Conservation (phyloP, 2,113 vertebrate genomes). For the Ciconia boyciana region DNA sequence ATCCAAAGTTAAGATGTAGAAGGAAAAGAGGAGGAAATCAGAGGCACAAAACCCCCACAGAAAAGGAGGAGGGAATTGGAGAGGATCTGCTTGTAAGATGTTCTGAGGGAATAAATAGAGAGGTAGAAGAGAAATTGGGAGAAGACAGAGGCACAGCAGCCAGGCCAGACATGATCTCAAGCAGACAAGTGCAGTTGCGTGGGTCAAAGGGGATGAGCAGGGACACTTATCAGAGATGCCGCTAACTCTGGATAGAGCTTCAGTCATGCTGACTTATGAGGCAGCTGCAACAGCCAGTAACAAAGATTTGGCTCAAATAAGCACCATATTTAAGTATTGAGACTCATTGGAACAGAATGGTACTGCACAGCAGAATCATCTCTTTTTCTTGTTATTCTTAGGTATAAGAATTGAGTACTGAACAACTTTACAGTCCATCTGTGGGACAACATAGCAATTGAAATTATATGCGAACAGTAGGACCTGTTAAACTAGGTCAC, state of each 20-base stretch:
- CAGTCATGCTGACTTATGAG: background rate
- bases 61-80: background rate
- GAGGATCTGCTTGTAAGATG: background rate
- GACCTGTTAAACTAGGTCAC: background rate
- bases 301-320: background rate
- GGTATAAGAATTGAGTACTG: background rate
- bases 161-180: background rate
- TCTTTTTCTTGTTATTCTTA: background rate
- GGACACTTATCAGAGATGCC: background rate
- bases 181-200: background rate
- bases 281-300: background rate
- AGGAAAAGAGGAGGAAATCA: background rate
- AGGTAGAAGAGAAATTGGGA: fast-evolving
- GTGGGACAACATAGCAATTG: background rate
- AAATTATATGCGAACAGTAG: background rate
- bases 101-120: background rate
- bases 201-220: background rate
- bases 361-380: background rate
- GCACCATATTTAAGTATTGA: background rate
- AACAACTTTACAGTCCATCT: background rate
- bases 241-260: background rate
- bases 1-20: background rate
- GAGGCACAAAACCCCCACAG: background rate
- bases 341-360: background rate
- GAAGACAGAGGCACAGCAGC: background rate